Conservation (phyloP, 2,113 vertebrate genomes). For the Heterotis niloticus region DNA sequence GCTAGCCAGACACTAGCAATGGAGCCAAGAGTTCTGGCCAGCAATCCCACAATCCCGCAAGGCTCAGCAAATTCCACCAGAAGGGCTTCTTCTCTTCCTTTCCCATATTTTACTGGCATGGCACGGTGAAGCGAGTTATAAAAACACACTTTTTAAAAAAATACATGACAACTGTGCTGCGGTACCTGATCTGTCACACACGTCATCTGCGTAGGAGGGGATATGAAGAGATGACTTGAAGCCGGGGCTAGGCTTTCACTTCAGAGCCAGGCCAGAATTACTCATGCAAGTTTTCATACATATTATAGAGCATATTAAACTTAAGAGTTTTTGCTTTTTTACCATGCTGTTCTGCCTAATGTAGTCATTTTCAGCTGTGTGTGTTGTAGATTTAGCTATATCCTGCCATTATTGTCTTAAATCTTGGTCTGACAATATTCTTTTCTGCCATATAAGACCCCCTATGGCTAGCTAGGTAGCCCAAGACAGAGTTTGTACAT, state of each 20-base stretch:
- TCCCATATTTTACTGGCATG: background rate
- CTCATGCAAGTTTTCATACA: conserved; percentile 4
- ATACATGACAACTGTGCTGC: conserved; percentile 8
- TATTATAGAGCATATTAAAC: background rate
- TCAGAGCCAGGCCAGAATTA: background rate
- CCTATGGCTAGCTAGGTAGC: no score
- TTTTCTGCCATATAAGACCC: no score
- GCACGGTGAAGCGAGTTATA: background rate
- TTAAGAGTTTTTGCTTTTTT: background rate
- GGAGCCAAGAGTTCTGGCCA: conserved; percentile 60
- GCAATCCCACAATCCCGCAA: conserved; percentile 54
- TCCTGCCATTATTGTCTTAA: background rate
- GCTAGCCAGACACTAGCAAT: conserved; percentile 62
- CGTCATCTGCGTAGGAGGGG: background rate
- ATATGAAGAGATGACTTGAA: background rate
- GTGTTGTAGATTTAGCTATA: background rate
- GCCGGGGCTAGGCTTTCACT: background rate
- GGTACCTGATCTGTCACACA: background rate
- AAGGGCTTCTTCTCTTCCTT: background rate
- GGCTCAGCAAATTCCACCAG: conserved; percentile 32
- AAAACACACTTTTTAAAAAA: background rate
- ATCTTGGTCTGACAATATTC: no score
- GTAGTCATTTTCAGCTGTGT: background rate
- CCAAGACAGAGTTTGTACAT: no score
- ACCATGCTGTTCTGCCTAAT: background rate